Conservation (phyloP, 2,797 vertebrate species). For the Helostoma temminkii region DNA sequence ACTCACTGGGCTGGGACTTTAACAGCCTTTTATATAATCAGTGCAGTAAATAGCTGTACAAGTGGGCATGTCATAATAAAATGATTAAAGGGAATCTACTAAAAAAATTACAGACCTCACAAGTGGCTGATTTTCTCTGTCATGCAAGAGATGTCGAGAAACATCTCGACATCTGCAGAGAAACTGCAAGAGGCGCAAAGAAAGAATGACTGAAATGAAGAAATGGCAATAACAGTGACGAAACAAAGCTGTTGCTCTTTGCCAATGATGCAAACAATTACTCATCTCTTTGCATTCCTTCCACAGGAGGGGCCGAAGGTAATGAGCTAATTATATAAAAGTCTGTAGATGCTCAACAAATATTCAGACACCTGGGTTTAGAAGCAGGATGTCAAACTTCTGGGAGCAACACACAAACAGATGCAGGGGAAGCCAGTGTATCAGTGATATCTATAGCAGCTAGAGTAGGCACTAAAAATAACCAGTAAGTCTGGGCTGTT, state of each 20-base stretch:
- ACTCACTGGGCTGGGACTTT: constrained; percentile 6
- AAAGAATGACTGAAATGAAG: constrained; percentile 4
- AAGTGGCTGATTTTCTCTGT: background rate
- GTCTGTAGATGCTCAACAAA: constrained; percentile 37
- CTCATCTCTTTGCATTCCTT: constrained; percentile 57
- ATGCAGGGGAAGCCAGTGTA: constrained; percentile 24
- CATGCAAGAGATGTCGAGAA: background rate
- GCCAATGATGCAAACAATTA: constrained; percentile 35
- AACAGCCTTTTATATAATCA: constrained; percentile 4
- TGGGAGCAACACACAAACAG: constrained; percentile 27
- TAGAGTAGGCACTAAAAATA: constrained; percentile 71
- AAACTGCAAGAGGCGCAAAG: background rate
- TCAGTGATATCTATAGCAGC: constrained; percentile 46
- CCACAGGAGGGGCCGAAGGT: constrained; percentile 32
- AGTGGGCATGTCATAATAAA: constrained; percentile 1
- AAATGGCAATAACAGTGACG: constrained; percentile 9
- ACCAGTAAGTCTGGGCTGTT: constrained; percentile 47
- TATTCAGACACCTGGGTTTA: constrained; percentile 34
- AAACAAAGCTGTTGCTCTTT: constrained; percentile 5
- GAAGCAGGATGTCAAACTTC: constrained; percentile 19
- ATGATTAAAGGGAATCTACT: background rate
- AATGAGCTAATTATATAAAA: constrained; percentile 24
- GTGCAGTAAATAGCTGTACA: constrained; percentile 1
- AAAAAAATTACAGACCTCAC: constrained; percentile 1
- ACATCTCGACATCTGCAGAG: no score